These are phyloP conservation scores for Drosophila antonietae DNA, from an alignment of 2,888 invertebrate genomes.

Conservation along the genomic window DNA sequence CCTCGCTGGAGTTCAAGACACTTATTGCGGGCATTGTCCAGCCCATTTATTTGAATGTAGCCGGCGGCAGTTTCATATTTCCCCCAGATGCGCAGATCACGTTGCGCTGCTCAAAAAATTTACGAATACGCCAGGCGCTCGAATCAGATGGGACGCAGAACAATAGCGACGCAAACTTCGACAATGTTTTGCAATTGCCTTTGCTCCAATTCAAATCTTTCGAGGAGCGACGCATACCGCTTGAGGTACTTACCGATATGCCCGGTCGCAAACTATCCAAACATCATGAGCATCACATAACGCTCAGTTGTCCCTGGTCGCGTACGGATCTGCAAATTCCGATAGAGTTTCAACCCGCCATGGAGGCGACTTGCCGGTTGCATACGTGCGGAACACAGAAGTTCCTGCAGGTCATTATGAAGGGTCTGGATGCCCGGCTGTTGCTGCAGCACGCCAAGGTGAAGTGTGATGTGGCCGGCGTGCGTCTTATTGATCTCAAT, in stretches of 20 bases:
- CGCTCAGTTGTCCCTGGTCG: conserved; percentile 92
- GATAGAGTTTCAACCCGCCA: conserved; percentile 93
- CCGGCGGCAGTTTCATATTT: conserved; percentile 91
- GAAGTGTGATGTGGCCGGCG: conserved; percentile 87
- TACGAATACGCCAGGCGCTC: conserved; percentile 81
- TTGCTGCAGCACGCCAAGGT: conserved; percentile 85
- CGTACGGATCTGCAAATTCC: conserved; percentile 89
- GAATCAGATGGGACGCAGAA: conserved; percentile 1
- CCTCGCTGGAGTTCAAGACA: conserved; percentile 87
- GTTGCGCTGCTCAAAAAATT: conserved; percentile 83
- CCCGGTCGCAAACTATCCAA: conserved; percentile 90
- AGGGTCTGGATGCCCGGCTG: conserved; percentile 87
- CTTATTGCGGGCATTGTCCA: conserved; percentile 93
- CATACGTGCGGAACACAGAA: conserved; percentile 94
- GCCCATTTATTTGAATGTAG: conserved; percentile 90
- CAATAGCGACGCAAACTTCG: conserved; percentile 72
- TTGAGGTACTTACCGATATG: conserved; percentile 90
- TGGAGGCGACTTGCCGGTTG: conserved; percentile 91
- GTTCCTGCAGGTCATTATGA: conserved; percentile 91
- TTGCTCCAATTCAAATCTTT: conserved; percentile 88
- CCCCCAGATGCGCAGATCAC: conserved; percentile 86
- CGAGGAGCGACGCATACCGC: conserved; percentile 87
- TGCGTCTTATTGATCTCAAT: conserved; percentile 88
- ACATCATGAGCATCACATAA: conserved; percentile 91
- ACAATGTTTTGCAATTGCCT: conserved; percentile 85